phyloP scores from a whole-genome alignment of 1,140 invertebrate species.

The Anastrepha obliqua region DNA sequence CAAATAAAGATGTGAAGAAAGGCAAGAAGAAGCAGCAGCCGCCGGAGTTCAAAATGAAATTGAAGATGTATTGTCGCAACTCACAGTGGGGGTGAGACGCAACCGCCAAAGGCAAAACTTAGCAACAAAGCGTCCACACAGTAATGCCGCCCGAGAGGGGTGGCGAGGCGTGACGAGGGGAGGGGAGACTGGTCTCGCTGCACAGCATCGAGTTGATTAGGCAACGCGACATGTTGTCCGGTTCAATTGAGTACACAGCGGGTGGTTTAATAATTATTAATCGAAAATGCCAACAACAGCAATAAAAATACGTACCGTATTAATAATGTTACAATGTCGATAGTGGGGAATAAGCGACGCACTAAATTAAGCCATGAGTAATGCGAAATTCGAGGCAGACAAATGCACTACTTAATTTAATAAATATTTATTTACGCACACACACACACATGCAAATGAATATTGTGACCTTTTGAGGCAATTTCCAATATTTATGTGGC shows the following conservation, averaged over 20 bases:
- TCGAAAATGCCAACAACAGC: neutral
- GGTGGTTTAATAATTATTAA: slow-evolving; percentile 47
- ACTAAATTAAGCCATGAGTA: neutral
- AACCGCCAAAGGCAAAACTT: neutral
- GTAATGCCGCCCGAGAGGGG: neutral
- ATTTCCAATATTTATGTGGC: too few species aligned
- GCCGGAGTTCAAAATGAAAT: too few species aligned
- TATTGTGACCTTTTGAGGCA: neutral
- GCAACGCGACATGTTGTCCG: slow-evolving; percentile 22
- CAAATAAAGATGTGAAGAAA: neutral
- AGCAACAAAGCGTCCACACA: neutral
- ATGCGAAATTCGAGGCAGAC: too few species aligned
- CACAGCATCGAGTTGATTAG: slow-evolving; percentile 35
- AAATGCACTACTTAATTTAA: too few species aligned
- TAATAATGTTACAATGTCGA: neutral
- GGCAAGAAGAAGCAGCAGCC: too few species aligned
- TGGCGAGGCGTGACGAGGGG: neutral
- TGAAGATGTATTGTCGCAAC: too few species aligned
- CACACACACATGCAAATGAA: neutral
- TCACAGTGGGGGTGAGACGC: neutral
- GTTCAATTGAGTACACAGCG: neutral
- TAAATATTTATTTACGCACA: neutral
- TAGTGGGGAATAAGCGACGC: neutral
- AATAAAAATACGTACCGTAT: neutral
- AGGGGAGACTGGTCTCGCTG: neutral